Conservation (phyloP, 2,113 vertebrate genomes). For the Pluvialis apricaria region DNA sequence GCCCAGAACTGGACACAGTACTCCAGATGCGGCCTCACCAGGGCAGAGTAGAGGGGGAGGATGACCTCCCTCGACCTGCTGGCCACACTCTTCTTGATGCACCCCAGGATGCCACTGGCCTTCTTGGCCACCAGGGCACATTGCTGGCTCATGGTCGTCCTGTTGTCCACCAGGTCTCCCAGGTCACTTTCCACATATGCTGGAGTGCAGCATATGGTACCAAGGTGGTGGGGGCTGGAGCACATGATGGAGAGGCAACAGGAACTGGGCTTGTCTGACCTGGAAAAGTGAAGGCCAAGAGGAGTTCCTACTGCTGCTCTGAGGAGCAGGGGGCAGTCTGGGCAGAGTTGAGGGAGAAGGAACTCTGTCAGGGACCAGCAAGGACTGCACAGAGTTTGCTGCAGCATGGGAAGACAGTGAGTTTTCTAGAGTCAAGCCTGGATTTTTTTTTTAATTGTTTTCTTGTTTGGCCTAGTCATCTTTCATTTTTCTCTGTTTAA, state of each 20-base stretch:
- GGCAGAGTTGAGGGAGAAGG: background rate
- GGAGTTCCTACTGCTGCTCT: background rate
- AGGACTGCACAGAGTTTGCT: background rate
- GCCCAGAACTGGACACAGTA: too few species aligned
- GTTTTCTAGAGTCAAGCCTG: background rate
- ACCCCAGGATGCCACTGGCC: too few species aligned
- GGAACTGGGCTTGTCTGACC: background rate
- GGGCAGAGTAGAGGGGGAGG: too few species aligned
- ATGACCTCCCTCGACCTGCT: too few species aligned
- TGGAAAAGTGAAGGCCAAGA: background rate
- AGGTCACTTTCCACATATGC: too few species aligned
- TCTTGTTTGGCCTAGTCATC: background rate
- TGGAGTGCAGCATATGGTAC: background rate
- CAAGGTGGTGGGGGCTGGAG: background rate
- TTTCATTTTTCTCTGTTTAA: background rate
- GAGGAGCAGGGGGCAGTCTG: background rate
- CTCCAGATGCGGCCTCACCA: too few species aligned
- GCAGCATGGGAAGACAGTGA: background rate
- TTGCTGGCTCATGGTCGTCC: too few species aligned
- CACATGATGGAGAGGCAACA: rapidly evolving
- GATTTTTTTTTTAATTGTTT: background rate
- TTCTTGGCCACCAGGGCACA: too few species aligned
- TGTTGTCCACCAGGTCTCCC: too few species aligned
- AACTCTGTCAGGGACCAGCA: background rate
- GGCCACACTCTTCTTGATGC: too few species aligned